Percentiles rank a stretch among this genome's conserved stretches.
Conservation (phyloP, 2,797 vertebrate species). For the Fistularia tabacaria region DNA sequence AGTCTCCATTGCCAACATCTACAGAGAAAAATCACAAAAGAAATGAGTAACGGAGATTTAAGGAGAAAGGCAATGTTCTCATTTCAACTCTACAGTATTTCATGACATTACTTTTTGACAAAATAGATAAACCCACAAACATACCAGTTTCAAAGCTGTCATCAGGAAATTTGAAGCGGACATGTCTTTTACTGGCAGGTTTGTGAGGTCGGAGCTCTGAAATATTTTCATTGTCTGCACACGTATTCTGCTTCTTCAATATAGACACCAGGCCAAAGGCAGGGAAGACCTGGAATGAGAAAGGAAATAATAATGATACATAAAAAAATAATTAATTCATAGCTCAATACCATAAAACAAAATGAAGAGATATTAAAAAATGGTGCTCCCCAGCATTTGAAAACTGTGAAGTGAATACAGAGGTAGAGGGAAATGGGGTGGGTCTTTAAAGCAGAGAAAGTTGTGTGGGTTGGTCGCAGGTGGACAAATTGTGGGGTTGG, state of each 20-base stretch:
- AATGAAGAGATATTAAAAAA: too few relatives aligned
- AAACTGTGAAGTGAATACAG: too few relatives aligned
- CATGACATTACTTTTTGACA: background rate
- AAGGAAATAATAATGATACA: background rate
- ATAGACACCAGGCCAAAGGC: constrained; percentile 90
- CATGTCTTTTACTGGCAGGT: constrained; percentile 80
- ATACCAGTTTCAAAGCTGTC: constrained; percentile 87
- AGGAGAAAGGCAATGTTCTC: too few relatives aligned
- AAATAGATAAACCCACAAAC: constrained; percentile 3
- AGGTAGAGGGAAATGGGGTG: too few relatives aligned
- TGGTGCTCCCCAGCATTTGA: too few relatives aligned
- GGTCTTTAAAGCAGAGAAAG: too few relatives aligned
- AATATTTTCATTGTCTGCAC: constrained; percentile 17
- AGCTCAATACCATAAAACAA: too few relatives aligned
- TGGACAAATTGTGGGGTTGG: too few relatives aligned
- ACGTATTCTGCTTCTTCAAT: constrained; percentile 81
- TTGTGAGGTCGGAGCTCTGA: constrained; percentile 52
- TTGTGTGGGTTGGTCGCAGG: too few relatives aligned
- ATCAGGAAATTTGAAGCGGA: constrained; percentile 89
- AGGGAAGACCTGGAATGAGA: constrained; percentile 75
- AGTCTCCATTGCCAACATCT: constrained; percentile 90
- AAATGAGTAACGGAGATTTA: background rate
- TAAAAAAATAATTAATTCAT: background rate
- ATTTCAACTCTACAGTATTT: background rate
- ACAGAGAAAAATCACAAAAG: constrained; percentile 36